Conservation (phyloP, 30 jellyfish, hydroid and myxozoan genomes). For the Turritopsis rubra region DNA sequence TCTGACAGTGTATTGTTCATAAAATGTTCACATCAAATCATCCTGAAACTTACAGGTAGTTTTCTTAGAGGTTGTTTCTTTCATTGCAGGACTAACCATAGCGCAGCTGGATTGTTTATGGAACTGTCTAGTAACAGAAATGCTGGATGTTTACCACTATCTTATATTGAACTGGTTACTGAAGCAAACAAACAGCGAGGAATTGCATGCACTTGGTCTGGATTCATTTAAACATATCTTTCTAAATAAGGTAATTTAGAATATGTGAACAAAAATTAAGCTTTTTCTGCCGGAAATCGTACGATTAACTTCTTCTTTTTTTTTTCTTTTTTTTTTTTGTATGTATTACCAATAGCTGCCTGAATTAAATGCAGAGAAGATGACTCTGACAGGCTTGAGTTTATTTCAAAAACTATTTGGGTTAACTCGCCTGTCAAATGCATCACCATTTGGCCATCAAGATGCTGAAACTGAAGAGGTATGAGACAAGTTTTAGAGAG, state of each 20-base stretch:
- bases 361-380: slow-evolving; percentile 75
- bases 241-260: slow-evolving; percentile 68
- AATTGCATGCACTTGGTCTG: slow-evolving; percentile 93
- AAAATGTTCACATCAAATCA: too few relatives aligned
- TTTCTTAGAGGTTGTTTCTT: too few relatives aligned
- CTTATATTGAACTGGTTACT: slow-evolving; percentile 78
- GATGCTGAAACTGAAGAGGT: slow-evolving; percentile 71
- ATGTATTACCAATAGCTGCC: slow-evolving; percentile 76
- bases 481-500: background rate
- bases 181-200: slow-evolving; percentile 90
- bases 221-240: slow-evolving; percentile 89
- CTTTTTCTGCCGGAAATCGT: too few relatives aligned
- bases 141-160: slow-evolving; percentile 65
- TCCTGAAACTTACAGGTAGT: too few relatives aligned
- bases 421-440: slow-evolving; percentile 84
- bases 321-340: too few relatives aligned
- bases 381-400: slow-evolving; percentile 83
- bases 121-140: slow-evolving; percentile 68
- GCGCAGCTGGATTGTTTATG: slow-evolving; percentile 88
- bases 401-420: slow-evolving; percentile 78
- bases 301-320: background rate
- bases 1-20: too few relatives aligned
- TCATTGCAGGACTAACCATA: slow-evolving; percentile 61
- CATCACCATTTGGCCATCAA: slow-evolving; percentile 76
- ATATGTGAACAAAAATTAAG: too few relatives aligned